These are phyloP conservation scores for Latrodectus elegans DNA, from an alignment of 2,888 invertebrate species.

Conservation along the genomic window DNA sequence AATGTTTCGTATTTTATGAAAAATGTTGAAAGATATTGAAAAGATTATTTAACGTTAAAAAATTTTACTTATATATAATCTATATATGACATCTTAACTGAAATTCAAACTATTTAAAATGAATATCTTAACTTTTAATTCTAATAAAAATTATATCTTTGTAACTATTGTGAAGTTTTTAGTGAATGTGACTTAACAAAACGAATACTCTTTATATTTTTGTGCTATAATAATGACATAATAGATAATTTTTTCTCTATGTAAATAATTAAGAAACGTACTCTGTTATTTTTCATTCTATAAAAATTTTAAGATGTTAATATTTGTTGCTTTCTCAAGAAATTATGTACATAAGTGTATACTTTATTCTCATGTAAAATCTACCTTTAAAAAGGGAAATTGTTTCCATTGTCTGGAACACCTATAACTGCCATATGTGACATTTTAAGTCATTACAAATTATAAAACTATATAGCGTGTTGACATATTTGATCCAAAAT, in stretches of 20 bases:
- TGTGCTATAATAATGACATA: neutral
- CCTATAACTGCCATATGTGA: conserved; percentile 2
- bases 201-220: neutral
- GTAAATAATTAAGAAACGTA: neutral
- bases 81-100: no score
- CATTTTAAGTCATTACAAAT: neutral
- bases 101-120: no score
- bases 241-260: neutral
- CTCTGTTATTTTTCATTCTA: neutral
- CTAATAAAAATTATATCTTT: no score
- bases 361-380: neutral
- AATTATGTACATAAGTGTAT: neutral
- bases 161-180: neutral
- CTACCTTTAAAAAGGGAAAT: neutral
- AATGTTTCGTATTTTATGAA: no score
- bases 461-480: neutral
- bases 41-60: no score
- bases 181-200: neutral
- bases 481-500: neutral
- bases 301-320: neutral
- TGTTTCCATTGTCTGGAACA: neutral
- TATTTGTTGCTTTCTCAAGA: conserved; percentile 5
- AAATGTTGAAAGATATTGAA: no score
- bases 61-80: no score
- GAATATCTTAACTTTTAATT: no score